Evolutionary conservation across 30 jellyfish, hydroid and myxozoan genomes (phyloP).

Genomic region (Euphysa ruthae): DNA sequence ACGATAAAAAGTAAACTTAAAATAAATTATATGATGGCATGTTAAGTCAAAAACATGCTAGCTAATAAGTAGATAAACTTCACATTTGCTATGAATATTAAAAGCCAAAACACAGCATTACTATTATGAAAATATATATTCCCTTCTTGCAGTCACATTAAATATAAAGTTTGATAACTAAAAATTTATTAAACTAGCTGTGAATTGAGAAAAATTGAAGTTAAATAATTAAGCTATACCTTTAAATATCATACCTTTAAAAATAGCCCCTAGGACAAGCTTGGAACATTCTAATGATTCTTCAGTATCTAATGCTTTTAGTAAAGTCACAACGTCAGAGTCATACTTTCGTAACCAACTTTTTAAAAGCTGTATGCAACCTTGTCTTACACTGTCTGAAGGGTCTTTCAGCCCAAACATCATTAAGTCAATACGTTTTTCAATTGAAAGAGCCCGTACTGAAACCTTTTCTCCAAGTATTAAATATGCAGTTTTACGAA

Average conservation of each 20-base stretch:
- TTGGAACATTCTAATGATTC: conserved; percentile 58
- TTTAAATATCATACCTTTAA: conserved; percentile 61
- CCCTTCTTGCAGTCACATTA: not conserved
- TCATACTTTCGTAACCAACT: conserved; percentile 65
- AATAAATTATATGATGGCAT: too few relatives aligned
- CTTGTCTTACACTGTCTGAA: conserved; percentile 51
- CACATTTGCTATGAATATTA: too few relatives aligned
- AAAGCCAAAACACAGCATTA: too few relatives aligned
- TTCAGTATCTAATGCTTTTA: conserved; percentile 78
- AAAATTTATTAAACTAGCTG: not conserved
- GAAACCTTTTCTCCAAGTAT: conserved; percentile 58
- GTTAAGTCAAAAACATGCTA: too few relatives aligned
- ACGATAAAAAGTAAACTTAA: too few relatives aligned
- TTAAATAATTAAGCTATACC: too few relatives aligned
- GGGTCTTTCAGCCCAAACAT: conserved; percentile 70
- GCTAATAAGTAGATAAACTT: too few relatives aligned
- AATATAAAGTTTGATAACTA: not conserved
- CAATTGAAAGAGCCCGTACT: conserved; percentile 72
- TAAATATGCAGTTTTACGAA: conserved; percentile 68
- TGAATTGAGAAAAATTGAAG: too few relatives aligned
- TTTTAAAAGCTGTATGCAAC: conserved; percentile 55
- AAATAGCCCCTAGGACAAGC: conserved; percentile 44
- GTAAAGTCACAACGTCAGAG: conserved; percentile 29
- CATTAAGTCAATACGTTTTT: conserved; percentile 61
- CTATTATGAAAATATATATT: not conserved